Conservation (phyloP, 2,797 vertebrate species). For the Pyrocephalus nanus region DNA sequence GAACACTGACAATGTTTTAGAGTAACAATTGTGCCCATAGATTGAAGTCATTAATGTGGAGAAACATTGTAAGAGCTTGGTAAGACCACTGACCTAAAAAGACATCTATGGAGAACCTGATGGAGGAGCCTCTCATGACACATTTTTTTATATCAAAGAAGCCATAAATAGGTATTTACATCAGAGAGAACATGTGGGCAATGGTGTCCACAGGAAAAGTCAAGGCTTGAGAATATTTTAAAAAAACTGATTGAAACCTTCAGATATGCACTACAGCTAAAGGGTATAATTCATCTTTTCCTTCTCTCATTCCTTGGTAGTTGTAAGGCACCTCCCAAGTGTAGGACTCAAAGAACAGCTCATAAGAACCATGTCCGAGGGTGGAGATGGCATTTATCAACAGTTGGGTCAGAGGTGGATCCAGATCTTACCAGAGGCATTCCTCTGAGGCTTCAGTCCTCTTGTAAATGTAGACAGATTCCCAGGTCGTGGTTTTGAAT, state of each 20-base stretch:
- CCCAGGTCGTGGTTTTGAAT: slow-evolving; percentile 75
- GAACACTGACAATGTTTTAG: neutral
- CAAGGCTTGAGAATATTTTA: neutral
- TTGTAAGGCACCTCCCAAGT: neutral
- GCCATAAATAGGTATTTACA: neutral
- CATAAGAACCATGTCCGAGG: neutral
- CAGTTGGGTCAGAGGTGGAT: neutral
- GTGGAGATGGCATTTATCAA: neutral
- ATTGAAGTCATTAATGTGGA: neutral
- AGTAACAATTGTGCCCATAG: neutral
- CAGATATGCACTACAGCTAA: neutral
- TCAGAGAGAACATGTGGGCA: neutral
- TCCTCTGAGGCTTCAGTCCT: slow-evolving; percentile 77
- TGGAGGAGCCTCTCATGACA: neutral
- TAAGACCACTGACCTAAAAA: neutral
- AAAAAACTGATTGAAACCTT: neutral
- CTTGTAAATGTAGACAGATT: slow-evolving; percentile 86
- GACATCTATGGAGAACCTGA: neutral
- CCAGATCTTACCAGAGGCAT: slow-evolving; percentile 87
- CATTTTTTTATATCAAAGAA: neutral
- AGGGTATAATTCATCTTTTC: neutral
- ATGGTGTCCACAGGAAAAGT: neutral
- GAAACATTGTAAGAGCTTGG: neutral
- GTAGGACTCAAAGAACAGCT: neutral
- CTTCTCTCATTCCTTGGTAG: neutral